Conservation (phyloP, 2,113 vertebrate species). For the Pangasianodon gigas region DNA sequence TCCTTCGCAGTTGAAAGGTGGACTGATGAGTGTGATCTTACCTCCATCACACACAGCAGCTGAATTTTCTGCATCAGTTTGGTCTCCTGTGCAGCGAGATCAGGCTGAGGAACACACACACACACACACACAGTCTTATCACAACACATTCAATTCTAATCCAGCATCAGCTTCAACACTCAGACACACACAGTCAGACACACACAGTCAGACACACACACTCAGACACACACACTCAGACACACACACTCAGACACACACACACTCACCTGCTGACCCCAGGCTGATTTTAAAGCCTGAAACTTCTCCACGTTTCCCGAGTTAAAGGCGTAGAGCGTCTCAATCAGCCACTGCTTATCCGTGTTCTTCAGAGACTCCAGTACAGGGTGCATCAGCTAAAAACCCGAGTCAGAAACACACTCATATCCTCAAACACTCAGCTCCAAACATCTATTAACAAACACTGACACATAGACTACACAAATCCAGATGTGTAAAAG, state of each 20-base stretch:
- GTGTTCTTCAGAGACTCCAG: slow-evolving; percentile 91
- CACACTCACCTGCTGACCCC: slow-evolving; percentile 90
- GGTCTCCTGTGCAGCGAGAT: slow-evolving; percentile 87
- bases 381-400: slow-evolving; percentile 94
- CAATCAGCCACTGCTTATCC: slow-evolving; percentile 95
- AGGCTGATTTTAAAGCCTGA: slow-evolving; percentile 86
- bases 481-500: background rate
- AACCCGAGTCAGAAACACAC: background rate
- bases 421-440: background rate
- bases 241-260: background rate
- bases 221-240: background rate
- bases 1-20: too few species aligned
- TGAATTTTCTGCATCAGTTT: slow-evolving; percentile 97
- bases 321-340: slow-evolving; percentile 95
- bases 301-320: slow-evolving; percentile 93
- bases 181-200: background rate
- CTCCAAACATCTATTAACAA: background rate
- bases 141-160: background rate
- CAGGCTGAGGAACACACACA: slow-evolving; percentile 75
- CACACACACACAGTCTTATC: background rate
- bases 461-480: background rate
- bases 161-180: too few species aligned
- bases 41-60: slow-evolving; percentile 97
- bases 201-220: background rate
- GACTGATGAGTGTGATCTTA: slow-evolving; percentile 59